A percentile compares a stretch with the other conserved stretches of the same genome.
phyloP scores from a whole-genome alignment of 2,113 vertebrate species.

The Alexandromys fortis region DNA sequence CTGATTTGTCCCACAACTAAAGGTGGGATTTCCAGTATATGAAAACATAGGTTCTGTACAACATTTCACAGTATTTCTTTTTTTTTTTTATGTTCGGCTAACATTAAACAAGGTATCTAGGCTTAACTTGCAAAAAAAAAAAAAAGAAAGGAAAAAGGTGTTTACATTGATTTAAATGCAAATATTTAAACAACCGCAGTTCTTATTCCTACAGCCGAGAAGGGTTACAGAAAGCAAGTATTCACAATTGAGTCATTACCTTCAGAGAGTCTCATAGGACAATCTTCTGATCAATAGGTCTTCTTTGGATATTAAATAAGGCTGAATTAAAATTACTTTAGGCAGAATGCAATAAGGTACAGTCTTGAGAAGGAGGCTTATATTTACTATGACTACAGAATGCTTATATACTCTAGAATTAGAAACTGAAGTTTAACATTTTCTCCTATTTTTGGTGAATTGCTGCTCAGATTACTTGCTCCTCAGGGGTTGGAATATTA shows the following conservation, averaged over 20 bases:
- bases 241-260: background rate
- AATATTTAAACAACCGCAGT: background rate
- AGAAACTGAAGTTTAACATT: slow-evolving; percentile 14
- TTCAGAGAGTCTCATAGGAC: background rate
- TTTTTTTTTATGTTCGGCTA: background rate
- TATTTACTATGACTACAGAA: background rate
- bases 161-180: background rate
- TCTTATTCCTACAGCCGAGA: background rate
- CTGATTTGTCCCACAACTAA: background rate
- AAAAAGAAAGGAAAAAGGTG: no score
- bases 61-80: background rate
- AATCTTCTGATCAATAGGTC: background rate
- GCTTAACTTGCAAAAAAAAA: background rate
- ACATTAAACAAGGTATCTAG: background rate
- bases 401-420: background rate
- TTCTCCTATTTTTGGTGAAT: background rate
- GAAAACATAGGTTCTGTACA: slow-evolving; percentile 7
- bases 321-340: slow-evolving; percentile 11
- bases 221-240: background rate
- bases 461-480: background rate
- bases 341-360: rapidly evolving
- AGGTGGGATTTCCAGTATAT: background rate
- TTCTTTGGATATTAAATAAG: background rate
- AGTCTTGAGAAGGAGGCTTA: background rate
- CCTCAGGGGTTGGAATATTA: background rate